Percentiles rank a stretch among this genome's conserved stretches.
Evolutionary conservation across 37 sponge, comb jelly and placozoan genomes (phyloP).

Genomic region (Eunapius fragilis): DNA sequence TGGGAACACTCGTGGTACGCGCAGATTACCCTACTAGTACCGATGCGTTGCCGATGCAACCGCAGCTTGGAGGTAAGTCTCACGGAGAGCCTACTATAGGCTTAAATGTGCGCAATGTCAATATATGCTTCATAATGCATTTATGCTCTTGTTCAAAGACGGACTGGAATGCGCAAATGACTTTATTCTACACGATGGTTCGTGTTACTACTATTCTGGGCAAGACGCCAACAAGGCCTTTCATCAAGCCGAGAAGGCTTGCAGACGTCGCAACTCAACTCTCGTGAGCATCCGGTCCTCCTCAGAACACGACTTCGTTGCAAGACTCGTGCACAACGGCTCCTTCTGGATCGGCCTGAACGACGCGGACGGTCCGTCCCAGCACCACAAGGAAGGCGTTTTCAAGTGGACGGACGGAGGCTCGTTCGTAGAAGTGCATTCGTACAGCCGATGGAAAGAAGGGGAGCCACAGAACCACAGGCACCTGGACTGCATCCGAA

Average conservation of each 20-base stretch:
- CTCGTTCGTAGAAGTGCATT: not conserved
- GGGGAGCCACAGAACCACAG: constrained; percentile 45
- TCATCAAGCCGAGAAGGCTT: constrained; percentile 38
- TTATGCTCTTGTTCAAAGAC: too few species aligned
- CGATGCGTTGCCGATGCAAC: not conserved
- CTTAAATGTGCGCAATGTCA: not conserved
- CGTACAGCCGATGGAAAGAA: constrained; percentile 17
- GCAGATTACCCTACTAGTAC: too few species aligned
- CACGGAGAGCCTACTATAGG: too few species aligned
- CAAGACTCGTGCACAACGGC: constrained; percentile 14
- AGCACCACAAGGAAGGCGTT: constrained; percentile 19
- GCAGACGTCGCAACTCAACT: constrained; percentile 1
- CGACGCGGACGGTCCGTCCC: constrained; percentile 20
- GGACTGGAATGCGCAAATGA: constrained; percentile 12
- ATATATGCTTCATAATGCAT: too few species aligned
- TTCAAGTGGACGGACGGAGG: constrained; percentile 55
- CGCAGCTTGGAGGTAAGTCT: not conserved
- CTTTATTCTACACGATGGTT: constrained; percentile 19
- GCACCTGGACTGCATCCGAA: constrained; percentile 57
- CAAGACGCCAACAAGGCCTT: not conserved
- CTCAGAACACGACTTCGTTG: constrained; percentile 52
- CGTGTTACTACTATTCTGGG: constrained; percentile 59
- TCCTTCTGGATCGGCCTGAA: constrained; percentile 68
- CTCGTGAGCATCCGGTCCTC: constrained; percentile 39
- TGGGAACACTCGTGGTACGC: too few species aligned